Evolutionary conservation across 2,888 invertebrate genomes (phyloP).

Genomic region (Hyposoter didymator): DNA sequence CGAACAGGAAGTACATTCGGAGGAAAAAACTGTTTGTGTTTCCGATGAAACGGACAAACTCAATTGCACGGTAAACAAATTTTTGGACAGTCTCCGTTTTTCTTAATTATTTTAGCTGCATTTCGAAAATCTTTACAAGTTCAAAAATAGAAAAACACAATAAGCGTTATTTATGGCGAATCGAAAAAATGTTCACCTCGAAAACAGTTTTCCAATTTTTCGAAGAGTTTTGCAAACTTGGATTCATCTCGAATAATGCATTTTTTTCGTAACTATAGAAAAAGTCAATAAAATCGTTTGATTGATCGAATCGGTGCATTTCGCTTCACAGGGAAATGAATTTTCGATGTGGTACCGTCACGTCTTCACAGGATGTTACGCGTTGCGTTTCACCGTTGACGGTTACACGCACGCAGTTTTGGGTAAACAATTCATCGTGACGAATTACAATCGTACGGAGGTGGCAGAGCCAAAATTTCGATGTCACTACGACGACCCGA

Average conservation of each 20-base stretch:
- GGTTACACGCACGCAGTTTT: constrained; percentile 51
- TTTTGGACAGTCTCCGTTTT: neutral
- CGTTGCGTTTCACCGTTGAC: constrained; percentile 65
- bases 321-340: constrained; percentile 49
- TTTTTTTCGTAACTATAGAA: neutral
- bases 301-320: neutral
- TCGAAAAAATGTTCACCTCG: neutral
- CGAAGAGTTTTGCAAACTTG: neutral
- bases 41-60: neutral
- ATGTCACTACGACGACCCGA: constrained; percentile 61
- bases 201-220: neutral
- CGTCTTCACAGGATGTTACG: constrained; percentile 70
- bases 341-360: constrained; percentile 64
- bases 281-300: neutral
- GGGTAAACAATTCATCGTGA: constrained; percentile 58
- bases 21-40: constrained; percentile 59
- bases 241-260: neutral
- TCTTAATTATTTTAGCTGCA: neutral
- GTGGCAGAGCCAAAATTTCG: constrained; percentile 60
- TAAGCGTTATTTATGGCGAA: neutral
- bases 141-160: neutral
- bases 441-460: constrained; percentile 64
- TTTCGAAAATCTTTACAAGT: neutral
- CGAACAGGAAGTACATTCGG: constrained; percentile 61
- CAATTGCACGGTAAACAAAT: constrained; percentile 47